Evolutionary conservation across 2,797 vertebrate species (phyloP), one percentile per base, ranked within the genome.

Genomic region (Scleropages formosus): DNA sequence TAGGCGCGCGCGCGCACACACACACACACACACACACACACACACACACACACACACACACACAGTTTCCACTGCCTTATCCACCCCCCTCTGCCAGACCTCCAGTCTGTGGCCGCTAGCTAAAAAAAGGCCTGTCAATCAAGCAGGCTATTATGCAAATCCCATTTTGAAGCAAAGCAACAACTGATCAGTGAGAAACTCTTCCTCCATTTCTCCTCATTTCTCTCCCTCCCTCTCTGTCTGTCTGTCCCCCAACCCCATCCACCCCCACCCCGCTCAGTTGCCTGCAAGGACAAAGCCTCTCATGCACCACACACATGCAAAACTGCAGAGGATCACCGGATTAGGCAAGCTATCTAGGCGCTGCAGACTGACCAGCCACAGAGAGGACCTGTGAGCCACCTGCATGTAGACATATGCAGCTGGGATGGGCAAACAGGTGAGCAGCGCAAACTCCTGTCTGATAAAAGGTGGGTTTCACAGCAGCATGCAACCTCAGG

Each of bases 91-190:
- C 78, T 85, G 82, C 82, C 81, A 84, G 84, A 80, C 84, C 72
- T 82, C 84, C 85, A 87, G 83, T 79, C 86, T 84, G 85, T 84
- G 84, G 83, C 77, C 63, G 18, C 47, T 68, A 60, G 74, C 53
- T 58, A 59, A 24, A 64, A 87, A 85, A 80, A 80, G 81, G 75
- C 83, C 85, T 83, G 88, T 85, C 86, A 87, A 90, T 87, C 85
- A 87, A 89, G 85, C 84, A 86, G 87, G 82, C 85, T 89, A 91
- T 91, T 91, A 92, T 90, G 89, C 89, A 91, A 92, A 92, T 91
- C 90, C 88, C 80, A 89, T 90, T 83, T 66, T 78, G 67, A 78
- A 78, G 77, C 75, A 51, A 71, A 78, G 68, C 65, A 74, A 76
- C 66, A 77, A 80, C 75, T 80, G 75, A 82, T 79, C 72, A 72